Evolutionary conservation across 2,888 invertebrate species (phyloP).

Genomic region (Cryptocheilus praepositus): DNA sequence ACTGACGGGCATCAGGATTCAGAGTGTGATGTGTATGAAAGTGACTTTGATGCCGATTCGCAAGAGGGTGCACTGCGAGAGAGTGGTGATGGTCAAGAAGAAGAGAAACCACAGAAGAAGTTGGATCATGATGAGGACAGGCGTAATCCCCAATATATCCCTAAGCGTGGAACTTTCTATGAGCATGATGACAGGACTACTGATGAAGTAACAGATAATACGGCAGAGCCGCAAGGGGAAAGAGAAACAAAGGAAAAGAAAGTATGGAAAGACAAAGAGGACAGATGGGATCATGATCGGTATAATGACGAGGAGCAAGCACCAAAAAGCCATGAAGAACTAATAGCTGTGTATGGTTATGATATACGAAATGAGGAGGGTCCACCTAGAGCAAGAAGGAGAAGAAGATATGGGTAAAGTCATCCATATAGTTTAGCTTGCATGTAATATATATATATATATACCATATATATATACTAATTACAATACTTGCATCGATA

Average conservation of each 20-base stretch:
- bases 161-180: constrained; percentile 96
- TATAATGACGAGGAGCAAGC: constrained; percentile 88
- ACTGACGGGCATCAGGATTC: constrained; percentile 70
- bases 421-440: not conserved
- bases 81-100: constrained; percentile 74
- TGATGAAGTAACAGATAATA: constrained; percentile 76
- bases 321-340: constrained; percentile 90
- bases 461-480: constrained; percentile 12
- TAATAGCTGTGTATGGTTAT: constrained; percentile 92
- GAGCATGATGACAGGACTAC: constrained; percentile 95
- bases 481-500: constrained; percentile 63
- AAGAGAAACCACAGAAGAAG: constrained; percentile 80
- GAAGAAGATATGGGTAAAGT: constrained; percentile 88
- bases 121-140: constrained; percentile 96
- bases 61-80: constrained; percentile 70
- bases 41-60: constrained; percentile 66
- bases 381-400: constrained; percentile 90
- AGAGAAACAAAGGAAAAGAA: constrained; percentile 73
- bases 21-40: constrained; percentile 68
- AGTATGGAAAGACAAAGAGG: constrained; percentile 79
- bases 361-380: constrained; percentile 96
- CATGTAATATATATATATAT: not conserved
- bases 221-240: constrained; percentile 61
- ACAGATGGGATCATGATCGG: constrained; percentile 92
- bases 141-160: constrained; percentile 97